phyloP scores from a whole-genome alignment of 2,113 vertebrate genomes.

The Rousettus leschenaultii region DNA sequence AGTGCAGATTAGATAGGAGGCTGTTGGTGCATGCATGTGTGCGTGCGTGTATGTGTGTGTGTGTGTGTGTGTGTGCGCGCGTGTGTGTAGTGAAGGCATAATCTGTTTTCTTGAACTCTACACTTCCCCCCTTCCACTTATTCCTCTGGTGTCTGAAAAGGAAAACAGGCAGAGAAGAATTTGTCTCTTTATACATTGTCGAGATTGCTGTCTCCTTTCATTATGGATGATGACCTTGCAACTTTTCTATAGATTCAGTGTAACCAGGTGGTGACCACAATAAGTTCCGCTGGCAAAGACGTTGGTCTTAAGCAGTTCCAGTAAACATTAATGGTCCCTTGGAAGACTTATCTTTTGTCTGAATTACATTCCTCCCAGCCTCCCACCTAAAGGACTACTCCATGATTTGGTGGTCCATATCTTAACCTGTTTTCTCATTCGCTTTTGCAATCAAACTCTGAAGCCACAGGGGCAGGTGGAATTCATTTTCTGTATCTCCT shows the following conservation, averaged over 20 bases:
- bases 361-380: background rate
- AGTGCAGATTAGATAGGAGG: background rate
- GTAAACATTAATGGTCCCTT: background rate
- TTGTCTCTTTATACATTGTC: background rate
- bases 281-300: background rate
- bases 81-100: background rate
- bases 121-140: background rate
- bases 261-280: background rate
- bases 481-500: background rate
- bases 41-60: background rate
- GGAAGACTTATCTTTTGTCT: background rate
- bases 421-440: background rate
- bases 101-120: background rate
- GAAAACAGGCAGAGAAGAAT: background rate
- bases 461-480: background rate
- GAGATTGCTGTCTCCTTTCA: background rate
- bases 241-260: slow-evolving; percentile 14
- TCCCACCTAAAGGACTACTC: background rate
- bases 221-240: background rate
- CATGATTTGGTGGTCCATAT: background rate
- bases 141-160: background rate
- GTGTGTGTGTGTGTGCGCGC: background rate
- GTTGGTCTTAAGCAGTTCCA: slow-evolving; percentile 22
- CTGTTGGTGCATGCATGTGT: background rate
- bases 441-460: background rate